These are phyloP conservation scores for Micrasema minimum DNA, from an alignment of 1,140 invertebrate genomes.

Conservation along the genomic window DNA sequence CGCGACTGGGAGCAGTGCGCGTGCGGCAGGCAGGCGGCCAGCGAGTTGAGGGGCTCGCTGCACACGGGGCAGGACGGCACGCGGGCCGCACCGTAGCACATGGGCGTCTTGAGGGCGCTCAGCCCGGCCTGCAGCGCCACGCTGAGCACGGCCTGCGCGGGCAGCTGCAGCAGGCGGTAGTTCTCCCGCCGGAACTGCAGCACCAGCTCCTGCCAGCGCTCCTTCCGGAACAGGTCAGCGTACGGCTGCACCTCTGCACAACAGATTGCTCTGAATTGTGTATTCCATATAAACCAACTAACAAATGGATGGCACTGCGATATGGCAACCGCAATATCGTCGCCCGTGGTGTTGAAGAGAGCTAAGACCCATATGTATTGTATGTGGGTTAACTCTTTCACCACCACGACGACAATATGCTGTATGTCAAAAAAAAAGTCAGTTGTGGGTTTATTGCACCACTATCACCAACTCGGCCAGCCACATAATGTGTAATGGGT, in stretches of 20 bases:
- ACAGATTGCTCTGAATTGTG: no score
- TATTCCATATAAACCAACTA: no score
- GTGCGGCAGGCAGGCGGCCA: constrained; percentile 89
- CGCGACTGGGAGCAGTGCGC: constrained; percentile 96
- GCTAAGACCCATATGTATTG: no score
- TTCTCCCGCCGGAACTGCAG: constrained; percentile 94
- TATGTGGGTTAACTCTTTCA: no score
- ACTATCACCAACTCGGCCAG: no score
- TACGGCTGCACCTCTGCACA: constrained; percentile 68
- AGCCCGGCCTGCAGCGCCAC: constrained; percentile 87
- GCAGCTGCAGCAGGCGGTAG: constrained; percentile 93
- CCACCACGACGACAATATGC: no score
- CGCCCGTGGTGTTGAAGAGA: no score
- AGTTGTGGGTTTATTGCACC: no score
- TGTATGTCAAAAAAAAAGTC: no score
- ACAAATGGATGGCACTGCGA: no score
- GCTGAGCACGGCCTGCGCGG: constrained; percentile 90
- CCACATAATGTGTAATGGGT: no score
- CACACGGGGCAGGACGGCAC: constrained; percentile 96
- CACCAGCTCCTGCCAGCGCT: constrained; percentile 85
- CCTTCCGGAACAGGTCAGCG: constrained; percentile 65
- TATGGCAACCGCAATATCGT: no score
- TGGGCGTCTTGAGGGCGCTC: constrained; percentile 94
- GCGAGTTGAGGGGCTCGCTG: constrained; percentile 84
- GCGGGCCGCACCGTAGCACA: constrained; percentile 76